A percentile compares a stretch with the other conserved stretches of the same genome.
phyloP scores from a whole-genome alignment of 2,113 vertebrate species.

The Elephas maximus region DNA sequence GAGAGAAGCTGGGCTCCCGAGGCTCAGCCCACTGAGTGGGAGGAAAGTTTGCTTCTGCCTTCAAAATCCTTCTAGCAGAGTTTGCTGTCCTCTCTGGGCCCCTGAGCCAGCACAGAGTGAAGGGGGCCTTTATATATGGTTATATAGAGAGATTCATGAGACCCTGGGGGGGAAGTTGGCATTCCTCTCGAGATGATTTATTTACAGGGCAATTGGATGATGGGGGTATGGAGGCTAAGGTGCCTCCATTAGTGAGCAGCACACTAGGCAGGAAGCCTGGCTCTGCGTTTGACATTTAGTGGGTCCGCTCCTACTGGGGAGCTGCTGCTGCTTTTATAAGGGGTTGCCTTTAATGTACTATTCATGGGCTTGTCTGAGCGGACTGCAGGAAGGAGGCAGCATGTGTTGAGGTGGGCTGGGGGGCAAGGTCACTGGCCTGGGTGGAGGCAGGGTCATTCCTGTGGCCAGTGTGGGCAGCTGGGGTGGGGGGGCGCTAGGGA shows the following conservation, averaged over 20 bases:
- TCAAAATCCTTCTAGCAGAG: neutral
- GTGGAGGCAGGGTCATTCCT: neutral
- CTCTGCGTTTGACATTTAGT: slow-evolving; percentile 81
- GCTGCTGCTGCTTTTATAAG: slow-evolving; percentile 72
- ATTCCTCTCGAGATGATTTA: slow-evolving; percentile 81
- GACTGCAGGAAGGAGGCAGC: neutral
- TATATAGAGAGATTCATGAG: slow-evolving; percentile 75
- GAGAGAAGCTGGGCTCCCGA: slow-evolving; percentile 15
- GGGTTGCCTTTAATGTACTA: slow-evolving; percentile 70
- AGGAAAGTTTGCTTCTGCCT: slow-evolving; percentile 51
- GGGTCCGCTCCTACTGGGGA: slow-evolving; percentile 64
- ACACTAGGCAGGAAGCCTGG: slow-evolving; percentile 73
- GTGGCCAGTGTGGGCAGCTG: slow-evolving; percentile 27
- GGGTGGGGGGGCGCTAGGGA: neutral
- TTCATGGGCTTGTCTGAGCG: slow-evolving; percentile 79
- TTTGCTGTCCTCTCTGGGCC: neutral
- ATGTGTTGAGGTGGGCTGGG: neutral
- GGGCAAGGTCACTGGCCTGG: neutral
- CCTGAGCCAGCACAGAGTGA: slow-evolving; percentile 27
- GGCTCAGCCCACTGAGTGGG: neutral
- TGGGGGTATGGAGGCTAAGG: slow-evolving; percentile 79
- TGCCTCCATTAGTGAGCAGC: slow-evolving; percentile 67
- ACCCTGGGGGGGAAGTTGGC: slow-evolving; percentile 72
- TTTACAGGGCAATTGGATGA: slow-evolving; percentile 80
- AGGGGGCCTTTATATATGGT: slow-evolving; percentile 63